Base-by-base conservation (phyloP, 2,797 vertebrate species). In the Anguilla megastoma region DNA sequence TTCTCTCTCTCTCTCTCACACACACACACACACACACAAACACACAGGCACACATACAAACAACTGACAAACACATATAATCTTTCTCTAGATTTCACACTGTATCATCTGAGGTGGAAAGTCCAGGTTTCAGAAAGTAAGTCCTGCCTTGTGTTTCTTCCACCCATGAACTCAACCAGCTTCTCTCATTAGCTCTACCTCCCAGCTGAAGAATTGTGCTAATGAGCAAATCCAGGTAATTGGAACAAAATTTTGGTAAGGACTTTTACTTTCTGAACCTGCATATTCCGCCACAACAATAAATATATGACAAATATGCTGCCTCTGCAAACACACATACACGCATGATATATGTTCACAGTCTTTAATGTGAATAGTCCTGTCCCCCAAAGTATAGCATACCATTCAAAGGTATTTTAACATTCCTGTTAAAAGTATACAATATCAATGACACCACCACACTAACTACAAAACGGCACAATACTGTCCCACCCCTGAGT, bases 11-110 rank as follows among this genome's bases (percentile, higher is more conserved):
- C 24, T 66, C 12, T 12, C 3, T 21, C 71, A 63, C 66, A 80
- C 45, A 60, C 63, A 41, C n/a, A 85, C 87, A 79, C 76, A 86
- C 14, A n/a, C 36, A 41, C 36, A 41, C 36, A 41, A 41, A 50
- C 2, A 24, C 33, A 66, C 63, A 66, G 2, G n/a, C n/a, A 66
- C 71, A 33, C 8, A 74, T 14, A 74, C 71, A 36, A 74, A 74
- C 3, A 16, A 21, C 4, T 21, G 5, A 18, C 16, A 21, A 63
- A 63, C 16, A 63, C 58, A 24, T 18, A 24, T 63, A 21, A 18
- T 66, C n/a, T n/a, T n/a, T 66, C 63, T n/a, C 21, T 66, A 66
- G 24, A 4, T 24, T 66, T n/a, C 24, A 24, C n/a, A 66, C 21
- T n/a, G 63, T 66, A 66, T 27, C 24, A 60, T 60, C 58, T 41